phyloP scores from a whole-genome alignment of 2,113 vertebrate genomes.

The Mobula birostris region DNA sequence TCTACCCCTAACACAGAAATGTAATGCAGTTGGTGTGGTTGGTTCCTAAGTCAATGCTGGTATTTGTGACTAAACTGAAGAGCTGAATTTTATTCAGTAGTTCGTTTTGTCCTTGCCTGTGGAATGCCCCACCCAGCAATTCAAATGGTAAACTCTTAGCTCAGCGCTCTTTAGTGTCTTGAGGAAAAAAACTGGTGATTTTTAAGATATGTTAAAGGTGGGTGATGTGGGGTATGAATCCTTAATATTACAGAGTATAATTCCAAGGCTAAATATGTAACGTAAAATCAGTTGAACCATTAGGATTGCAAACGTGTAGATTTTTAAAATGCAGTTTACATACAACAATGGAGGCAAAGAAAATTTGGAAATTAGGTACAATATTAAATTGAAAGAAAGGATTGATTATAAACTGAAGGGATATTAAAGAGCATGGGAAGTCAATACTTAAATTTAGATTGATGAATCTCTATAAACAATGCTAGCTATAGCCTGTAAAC shows the following conservation, averaged over 20 bases:
- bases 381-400: not conserved
- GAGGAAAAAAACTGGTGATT: not conserved
- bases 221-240: not conserved
- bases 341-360: not conserved
- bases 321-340: not conserved
- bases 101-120: not conserved
- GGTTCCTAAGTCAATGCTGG: not conserved
- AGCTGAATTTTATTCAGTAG: not conserved
- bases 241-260: not conserved
- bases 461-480: constrained; percentile 33
- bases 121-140: constrained; percentile 10
- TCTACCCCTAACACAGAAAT: not conserved
- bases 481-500: constrained; percentile 26
- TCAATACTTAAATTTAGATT: constrained; percentile 37
- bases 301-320: not conserved
- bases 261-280: not conserved
- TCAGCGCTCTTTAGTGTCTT: not conserved
- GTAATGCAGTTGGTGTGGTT: no score
- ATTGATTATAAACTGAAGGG: constrained; percentile 10
- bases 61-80: not conserved
- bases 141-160: constrained; percentile 12
- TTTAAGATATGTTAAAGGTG: not conserved
- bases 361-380: not conserved
- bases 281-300: not conserved
- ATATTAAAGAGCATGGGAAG: constrained; percentile 34